Percentiles rank a stretch among this genome's conserved stretches.
Evolutionary conservation across 2,113 vertebrate species (phyloP).

Genomic region (Todiramphus chloris): DNA sequence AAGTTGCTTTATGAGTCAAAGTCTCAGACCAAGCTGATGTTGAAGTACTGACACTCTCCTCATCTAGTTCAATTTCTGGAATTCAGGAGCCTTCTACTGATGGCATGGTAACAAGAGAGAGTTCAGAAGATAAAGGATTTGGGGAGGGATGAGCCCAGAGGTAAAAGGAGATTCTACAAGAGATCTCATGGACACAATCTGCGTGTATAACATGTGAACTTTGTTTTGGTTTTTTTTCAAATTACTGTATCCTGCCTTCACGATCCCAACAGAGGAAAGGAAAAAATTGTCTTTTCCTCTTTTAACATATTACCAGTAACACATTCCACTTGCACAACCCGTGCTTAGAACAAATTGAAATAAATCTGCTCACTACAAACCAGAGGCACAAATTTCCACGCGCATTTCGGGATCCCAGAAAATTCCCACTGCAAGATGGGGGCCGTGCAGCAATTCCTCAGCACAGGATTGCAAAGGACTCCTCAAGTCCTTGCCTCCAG

Average conservation of each 20-base stretch:
- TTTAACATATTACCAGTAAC: background rate
- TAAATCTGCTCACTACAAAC: background rate
- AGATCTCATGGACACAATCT: background rate
- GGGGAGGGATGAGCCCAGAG: background rate
- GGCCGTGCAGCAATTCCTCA: background rate
- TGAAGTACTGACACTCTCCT: background rate
- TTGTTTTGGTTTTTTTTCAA: background rate
- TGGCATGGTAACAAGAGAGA: background rate
- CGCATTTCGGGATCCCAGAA: background rate
- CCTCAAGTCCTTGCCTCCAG: background rate
- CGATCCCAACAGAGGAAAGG: background rate
- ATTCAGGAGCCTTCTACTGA: background rate
- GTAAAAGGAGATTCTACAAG: background rate
- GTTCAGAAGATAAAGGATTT: background rate
- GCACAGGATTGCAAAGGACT: background rate
- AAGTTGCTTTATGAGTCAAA: background rate
- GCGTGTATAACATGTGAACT: fast-evolving
- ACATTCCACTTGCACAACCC: background rate
- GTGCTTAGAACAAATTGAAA: background rate
- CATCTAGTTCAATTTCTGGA: background rate
- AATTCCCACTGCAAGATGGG: background rate
- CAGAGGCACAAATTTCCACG: background rate
- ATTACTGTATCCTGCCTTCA: background rate
- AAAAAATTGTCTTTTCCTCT: background rate
- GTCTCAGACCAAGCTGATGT: background rate